These are phyloP conservation scores for Pagrus major DNA, from an alignment of 2,113 vertebrate species.

Conservation along the genomic window DNA sequence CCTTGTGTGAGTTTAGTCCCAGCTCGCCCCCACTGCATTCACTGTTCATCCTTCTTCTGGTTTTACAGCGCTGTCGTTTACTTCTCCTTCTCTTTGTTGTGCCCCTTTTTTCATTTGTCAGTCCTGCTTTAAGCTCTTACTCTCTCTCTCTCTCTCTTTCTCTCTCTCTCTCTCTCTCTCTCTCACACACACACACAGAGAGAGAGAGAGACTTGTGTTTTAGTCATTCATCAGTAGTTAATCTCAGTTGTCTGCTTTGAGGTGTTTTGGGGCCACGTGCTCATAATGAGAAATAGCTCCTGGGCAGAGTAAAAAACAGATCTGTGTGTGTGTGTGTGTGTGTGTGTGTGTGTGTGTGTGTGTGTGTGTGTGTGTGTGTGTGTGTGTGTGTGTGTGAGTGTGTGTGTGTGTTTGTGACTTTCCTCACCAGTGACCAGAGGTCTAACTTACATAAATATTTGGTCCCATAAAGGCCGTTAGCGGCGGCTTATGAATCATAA, in stretches of 20 bases:
- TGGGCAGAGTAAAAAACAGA: slow-evolving; percentile 49
- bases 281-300: slow-evolving; percentile 67
- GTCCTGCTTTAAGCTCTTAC: not conserved
- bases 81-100: slow-evolving; percentile 11
- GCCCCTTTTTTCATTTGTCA: not conserved
- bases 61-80: slow-evolving; percentile 6
- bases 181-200: slow-evolving; percentile 21
- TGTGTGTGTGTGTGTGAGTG: slow-evolving; percentile 25
- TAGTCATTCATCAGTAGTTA: slow-evolving; percentile 66
- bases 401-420: slow-evolving; percentile 45
- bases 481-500: slow-evolving; percentile 79
- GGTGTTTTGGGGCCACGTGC: slow-evolving; percentile 73
- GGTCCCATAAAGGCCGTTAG: slow-evolving; percentile 76
- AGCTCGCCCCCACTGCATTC: not conserved
- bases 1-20: not conserved
- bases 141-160: not conserved
- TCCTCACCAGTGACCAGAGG: slow-evolving; percentile 60
- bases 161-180: not conserved
- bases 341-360: slow-evolving; percentile 24
- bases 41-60: slow-evolving; percentile 18
- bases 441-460: slow-evolving; percentile 82
- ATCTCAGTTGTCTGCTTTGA: slow-evolving; percentile 66
- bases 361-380: slow-evolving; percentile 38
- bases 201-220: slow-evolving; percentile 27
- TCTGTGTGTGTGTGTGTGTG: slow-evolving; percentile 20